These are phyloP conservation scores for Ceratotherium simum DNA, from an alignment of 2,113 vertebrate species.

Conservation along the genomic window DNA sequence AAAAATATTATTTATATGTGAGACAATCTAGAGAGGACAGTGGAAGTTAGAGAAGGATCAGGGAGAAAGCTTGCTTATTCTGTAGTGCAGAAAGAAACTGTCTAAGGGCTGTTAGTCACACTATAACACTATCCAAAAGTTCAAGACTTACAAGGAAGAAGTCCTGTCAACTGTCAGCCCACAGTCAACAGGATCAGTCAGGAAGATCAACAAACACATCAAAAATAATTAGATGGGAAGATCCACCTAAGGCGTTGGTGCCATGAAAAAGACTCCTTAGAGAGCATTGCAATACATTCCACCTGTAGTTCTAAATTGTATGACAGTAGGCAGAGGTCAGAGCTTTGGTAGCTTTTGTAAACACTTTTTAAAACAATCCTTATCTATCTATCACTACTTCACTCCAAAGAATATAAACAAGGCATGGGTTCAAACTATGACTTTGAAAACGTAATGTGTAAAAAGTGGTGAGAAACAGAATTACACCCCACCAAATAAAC, in stretches of 20 bases:
- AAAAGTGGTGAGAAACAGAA: neutral
- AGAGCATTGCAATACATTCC: neutral
- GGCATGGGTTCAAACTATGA: neutral
- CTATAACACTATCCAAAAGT: neutral
- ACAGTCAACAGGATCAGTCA: neutral
- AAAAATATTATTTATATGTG: neutral
- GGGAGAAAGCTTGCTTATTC: neutral
- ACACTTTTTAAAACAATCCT: conserved; percentile 25
- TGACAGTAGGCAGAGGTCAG: neutral
- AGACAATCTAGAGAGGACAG: neutral
- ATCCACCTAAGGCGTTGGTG: neutral
- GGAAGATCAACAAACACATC: neutral
- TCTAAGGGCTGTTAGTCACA: neutral
- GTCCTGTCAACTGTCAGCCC: neutral
- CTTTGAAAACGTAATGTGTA: neutral
- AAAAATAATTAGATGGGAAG: neutral
- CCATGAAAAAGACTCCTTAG: neutral
- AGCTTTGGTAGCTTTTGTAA: neutral
- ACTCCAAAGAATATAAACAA: neutral
- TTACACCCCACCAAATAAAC: conserved; percentile 22
- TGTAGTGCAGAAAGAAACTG: neutral
- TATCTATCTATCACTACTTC: neutral
- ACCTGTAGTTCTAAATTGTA: neutral
- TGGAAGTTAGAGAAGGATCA: neutral
- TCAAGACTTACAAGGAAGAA: neutral